Evolutionary conservation across 2,113 vertebrate species (phyloP), one percentile per base, ranked within the genome.

Genomic region (Conger conger): DNA sequence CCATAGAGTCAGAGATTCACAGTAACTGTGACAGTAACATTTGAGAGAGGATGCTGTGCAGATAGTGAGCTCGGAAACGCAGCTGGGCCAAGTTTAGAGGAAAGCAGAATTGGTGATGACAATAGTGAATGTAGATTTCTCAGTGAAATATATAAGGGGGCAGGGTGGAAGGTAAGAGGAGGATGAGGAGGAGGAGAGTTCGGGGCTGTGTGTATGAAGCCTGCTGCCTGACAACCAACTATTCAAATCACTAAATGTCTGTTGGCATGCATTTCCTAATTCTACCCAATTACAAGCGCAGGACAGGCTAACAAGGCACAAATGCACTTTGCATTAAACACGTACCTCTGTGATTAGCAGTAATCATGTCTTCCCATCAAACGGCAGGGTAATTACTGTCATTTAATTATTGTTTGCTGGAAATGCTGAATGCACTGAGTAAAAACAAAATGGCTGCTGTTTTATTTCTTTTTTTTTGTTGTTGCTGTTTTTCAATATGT

Each of bases 331-430:
- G 40, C 76, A 57, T 27, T 78, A 33, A 83, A 35, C 42, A 35
- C 76, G 73, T 57, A 54, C 33, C 76, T 77, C 82, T 23, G 38
- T 38, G n/a, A 68, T 80, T 85, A 33, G 53, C n/a, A 11, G 17
- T 17, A 11, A 45, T 42, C 54, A 37, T 42, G n/a, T 36, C 18
- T 15, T 68, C 37, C 76, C 54, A 60, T 76, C 15, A 40, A 42
- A 45, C 4, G 53, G 42, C 36, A 27, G 42, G 35, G 20, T 57
- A 40, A 37, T 80, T 42, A 57, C 17, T 37, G 35, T 79, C 15
- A 84, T 54, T 40, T 20, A 79, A 42, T 53, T 81, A 57, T 33
- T 33, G 30, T 81, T 81, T 5, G 35, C 18, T 17, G 79, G n/a
- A 81, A 54, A 35, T 3, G 35, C 78, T 17, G 27, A 80, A 40